Conservation (phyloP, 2,113 vertebrate species). For the Tetrax tetrax region DNA sequence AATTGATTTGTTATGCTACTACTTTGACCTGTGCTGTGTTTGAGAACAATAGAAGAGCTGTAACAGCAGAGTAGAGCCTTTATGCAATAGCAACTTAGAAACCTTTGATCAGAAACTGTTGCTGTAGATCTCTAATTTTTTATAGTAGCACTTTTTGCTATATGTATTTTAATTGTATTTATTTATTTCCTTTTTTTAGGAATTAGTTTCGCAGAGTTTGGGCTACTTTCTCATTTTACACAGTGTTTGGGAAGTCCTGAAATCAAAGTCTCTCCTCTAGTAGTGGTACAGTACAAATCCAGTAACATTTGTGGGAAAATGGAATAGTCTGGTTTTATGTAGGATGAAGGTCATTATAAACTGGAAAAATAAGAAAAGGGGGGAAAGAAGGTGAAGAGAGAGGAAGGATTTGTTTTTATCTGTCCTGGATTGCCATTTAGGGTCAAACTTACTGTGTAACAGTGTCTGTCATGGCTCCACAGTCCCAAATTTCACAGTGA, state of each 20-base stretch:
- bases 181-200: neutral
- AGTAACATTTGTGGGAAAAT: neutral
- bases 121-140: neutral
- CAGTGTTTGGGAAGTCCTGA: neutral
- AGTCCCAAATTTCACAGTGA: constrained; percentile 23
- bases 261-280: neutral
- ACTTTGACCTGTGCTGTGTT: constrained; percentile 44
- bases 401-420: neutral
- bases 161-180: neutral
- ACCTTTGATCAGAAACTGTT: constrained; percentile 30
- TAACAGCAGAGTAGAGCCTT: neutral
- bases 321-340: neutral
- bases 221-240: neutral
- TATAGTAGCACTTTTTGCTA: neutral
- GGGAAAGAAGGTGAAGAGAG: neutral
- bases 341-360: neutral
- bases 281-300: neutral
- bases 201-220: neutral
- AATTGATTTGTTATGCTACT: constrained; percentile 66
- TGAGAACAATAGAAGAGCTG: constrained; percentile 40
- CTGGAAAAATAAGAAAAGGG: neutral
- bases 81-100: neutral
- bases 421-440: neutral
- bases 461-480: neutral
- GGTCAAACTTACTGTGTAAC: neutral